These are phyloP conservation scores for Chauna torquata DNA, from an alignment of 2,113 vertebrate species.

Conservation along the genomic window DNA sequence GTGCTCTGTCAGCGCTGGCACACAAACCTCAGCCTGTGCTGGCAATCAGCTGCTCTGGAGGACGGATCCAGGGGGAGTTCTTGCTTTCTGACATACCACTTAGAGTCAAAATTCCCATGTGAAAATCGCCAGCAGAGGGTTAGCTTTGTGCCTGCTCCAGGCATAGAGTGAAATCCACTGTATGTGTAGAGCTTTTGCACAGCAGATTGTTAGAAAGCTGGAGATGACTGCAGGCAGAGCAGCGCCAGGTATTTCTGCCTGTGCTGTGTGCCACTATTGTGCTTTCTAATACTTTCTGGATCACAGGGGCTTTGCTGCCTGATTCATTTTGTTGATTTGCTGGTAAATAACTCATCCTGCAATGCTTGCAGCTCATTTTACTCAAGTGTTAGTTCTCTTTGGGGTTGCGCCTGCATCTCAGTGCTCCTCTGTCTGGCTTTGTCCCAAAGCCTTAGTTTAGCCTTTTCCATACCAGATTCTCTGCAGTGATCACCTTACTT, in stretches of 20 bases:
- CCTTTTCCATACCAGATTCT: not conserved
- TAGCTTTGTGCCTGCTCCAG: not conserved
- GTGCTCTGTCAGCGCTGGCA: not conserved
- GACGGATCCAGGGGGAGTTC: not conserved
- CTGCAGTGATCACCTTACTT: not conserved
- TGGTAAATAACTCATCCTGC: constrained; percentile 22
- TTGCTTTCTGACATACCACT: not conserved
- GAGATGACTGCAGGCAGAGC: not conserved
- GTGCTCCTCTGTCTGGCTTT: constrained; percentile 10
- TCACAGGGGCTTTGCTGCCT: not conserved
- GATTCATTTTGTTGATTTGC: constrained; percentile 3
- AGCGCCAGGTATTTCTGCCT: not conserved
- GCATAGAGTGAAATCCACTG: not conserved
- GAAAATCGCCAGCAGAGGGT: not conserved
- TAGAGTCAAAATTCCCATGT: not conserved
- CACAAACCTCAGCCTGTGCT: not conserved
- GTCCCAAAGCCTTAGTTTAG: constrained; percentile 49
- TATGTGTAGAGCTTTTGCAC: not conserved
- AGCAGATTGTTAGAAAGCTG: constrained; percentile 23
- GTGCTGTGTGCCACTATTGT: not conserved
- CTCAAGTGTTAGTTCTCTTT: constrained; percentile 17
- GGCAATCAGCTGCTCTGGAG: not conserved
- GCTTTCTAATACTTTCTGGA: constrained; percentile 32
- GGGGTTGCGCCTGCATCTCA: not conserved
- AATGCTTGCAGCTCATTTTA: not conserved